phyloP scores from a whole-genome alignment of 2,797 vertebrate genomes.

The Megaceryle alcyon region DNA sequence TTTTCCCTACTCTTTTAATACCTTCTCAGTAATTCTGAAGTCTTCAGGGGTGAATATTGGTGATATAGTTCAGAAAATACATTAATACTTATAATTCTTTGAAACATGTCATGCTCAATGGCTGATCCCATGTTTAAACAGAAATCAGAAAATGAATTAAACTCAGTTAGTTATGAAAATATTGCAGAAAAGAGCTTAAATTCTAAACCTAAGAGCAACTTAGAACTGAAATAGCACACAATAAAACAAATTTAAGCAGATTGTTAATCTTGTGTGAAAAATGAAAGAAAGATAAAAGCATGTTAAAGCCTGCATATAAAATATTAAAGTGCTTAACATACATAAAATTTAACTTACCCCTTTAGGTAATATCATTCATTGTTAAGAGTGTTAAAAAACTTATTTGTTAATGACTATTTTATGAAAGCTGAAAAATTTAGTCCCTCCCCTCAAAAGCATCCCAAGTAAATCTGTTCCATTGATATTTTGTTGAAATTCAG shows the following conservation, averaged over 20 bases:
- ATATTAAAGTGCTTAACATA: constrained; percentile 64
- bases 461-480: not conserved
- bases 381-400: constrained; percentile 59
- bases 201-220: constrained; percentile 61
- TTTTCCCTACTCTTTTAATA: not conserved
- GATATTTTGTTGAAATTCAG: not conserved
- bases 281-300: constrained; percentile 54
- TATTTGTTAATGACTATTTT: constrained; percentile 64
- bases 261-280: constrained; percentile 67
- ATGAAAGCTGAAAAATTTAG: constrained; percentile 61
- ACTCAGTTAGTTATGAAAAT: constrained; percentile 35
- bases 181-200: constrained; percentile 33
- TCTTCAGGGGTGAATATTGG: not conserved
- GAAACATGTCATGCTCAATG: not conserved
- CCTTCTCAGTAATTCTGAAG: not conserved
- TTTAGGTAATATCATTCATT: constrained; percentile 54
- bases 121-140: not conserved
- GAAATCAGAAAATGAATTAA: constrained; percentile 50
- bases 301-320: constrained; percentile 66
- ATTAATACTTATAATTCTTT: not conserved
- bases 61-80: not conserved
- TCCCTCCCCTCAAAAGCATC: not conserved
- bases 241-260: constrained; percentile 64
- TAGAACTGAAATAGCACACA: constrained; percentile 68
- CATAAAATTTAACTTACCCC: constrained; percentile 62